phyloP scores from a whole-genome alignment of 2,113 vertebrate species.

The Paracanthobrama guichenoti region DNA sequence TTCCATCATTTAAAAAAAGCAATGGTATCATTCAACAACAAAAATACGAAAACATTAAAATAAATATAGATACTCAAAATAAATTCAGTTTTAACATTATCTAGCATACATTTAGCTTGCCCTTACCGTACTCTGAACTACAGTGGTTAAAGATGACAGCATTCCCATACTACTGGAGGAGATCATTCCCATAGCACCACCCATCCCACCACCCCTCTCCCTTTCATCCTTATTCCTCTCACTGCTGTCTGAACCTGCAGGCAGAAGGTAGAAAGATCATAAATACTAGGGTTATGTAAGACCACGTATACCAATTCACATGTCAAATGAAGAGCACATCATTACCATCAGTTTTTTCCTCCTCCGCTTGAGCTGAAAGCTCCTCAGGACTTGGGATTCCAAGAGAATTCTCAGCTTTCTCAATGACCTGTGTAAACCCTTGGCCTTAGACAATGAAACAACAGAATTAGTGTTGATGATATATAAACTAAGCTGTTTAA shows the following conservation, averaged over 20 bases:
- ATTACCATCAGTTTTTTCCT: slow-evolving; percentile 70
- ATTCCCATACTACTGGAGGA: slow-evolving; percentile 84
- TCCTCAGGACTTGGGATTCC: slow-evolving; percentile 90
- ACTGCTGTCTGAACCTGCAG: slow-evolving; percentile 62
- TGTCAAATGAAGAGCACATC: neutral
- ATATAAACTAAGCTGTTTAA: neutral
- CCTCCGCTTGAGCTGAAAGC: slow-evolving; percentile 74
- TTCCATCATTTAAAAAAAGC: neutral
- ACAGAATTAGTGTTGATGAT: neutral
- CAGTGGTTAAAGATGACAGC: slow-evolving; percentile 87
- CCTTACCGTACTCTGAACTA: slow-evolving; percentile 93
- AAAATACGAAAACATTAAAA: neutral
- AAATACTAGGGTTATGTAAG: neutral
- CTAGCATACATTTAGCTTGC: neutral
- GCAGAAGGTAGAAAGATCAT: neutral
- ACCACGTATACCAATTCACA: neutral
- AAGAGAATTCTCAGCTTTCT: slow-evolving; percentile 93
- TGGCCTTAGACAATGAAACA: slow-evolving; percentile 79
- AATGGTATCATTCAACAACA: neutral
- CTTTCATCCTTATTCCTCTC: slow-evolving; percentile 54
- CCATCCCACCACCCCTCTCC: slow-evolving; percentile 69
- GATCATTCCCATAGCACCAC: slow-evolving; percentile 86
- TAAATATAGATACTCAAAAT: neutral
- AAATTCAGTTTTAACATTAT: neutral
- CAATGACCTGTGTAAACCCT: slow-evolving; percentile 92